Conservation (phyloP, 2,797 vertebrate genomes). For the Enteromius fasciolatus region DNA sequence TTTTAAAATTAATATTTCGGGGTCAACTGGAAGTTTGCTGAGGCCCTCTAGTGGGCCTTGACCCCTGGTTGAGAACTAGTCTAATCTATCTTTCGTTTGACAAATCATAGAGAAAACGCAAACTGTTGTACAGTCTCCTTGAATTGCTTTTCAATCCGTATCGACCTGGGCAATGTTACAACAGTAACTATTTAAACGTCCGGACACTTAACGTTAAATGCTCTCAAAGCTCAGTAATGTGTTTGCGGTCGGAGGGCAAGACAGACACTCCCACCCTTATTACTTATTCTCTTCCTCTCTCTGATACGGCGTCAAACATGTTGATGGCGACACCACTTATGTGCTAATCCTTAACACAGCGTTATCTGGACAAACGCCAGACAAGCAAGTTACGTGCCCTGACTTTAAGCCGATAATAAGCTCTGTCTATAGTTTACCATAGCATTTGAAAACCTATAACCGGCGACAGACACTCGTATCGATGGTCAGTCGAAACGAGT, state of each 20-base stretch:
- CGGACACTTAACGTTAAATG: neutral
- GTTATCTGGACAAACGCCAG: conserved; percentile 31
- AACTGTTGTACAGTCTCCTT: neutral
- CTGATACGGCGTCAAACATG: conserved; percentile 20
- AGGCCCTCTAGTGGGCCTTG: conserved; percentile 14
- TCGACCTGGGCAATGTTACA: neutral
- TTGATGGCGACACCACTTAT: conserved; percentile 38
- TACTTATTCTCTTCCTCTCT: conserved; percentile 7
- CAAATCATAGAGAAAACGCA: neutral
- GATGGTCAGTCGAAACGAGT: neutral
- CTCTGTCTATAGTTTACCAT: conserved; percentile 53
- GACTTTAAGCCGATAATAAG: conserved; percentile 74
- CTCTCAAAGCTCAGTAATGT: neutral
- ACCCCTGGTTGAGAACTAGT: neutral
- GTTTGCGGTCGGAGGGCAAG: neutral
- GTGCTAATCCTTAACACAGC: conserved; percentile 36
- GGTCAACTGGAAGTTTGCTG: neutral
- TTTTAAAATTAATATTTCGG: neutral
- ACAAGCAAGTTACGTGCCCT: conserved; percentile 47
- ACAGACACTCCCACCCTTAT: conserved; percentile 17
- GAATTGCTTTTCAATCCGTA: neutral
- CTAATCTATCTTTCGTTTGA: neutral
- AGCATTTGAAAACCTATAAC: neutral
- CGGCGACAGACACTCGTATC: neutral
- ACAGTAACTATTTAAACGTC: neutral